Evolutionary conservation across 2,888 invertebrate genomes (phyloP), one percentile per base, ranked within the genome.

Genomic region (Cancer borealis): DNA sequence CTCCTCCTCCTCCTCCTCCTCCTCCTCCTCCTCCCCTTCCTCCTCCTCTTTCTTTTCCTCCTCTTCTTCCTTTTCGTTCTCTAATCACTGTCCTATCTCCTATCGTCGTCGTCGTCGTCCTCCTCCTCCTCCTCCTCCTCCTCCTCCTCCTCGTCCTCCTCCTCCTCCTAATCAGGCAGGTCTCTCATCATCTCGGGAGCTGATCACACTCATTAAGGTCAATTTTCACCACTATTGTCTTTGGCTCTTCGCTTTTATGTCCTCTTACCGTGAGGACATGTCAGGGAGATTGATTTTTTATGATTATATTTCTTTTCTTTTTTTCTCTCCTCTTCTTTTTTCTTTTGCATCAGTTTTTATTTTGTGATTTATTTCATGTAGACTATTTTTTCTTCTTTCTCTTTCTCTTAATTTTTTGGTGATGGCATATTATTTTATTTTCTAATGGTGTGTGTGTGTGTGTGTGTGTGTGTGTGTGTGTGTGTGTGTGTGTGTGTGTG

Each of bases 401-500:
- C 39, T 39, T 39, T 39, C 39, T 39, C 39, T 39, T 1, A 39
- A 39, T 39, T 39, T 39, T 39, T 39, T n/a, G n/a, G n/a, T n/a
- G 39, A 39, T 2, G 0, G 39, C 39, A 39, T 39, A 39, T 54
- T 54, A 0, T 54, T 14, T 54, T 14, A 0, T 54, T 54, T 54
- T 54, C 17, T 54, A 2, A 14, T 10, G 3, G 54, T 54, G 8
- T 54, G 54, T 54, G 54, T 54, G 54, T 54, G 54, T 54, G 54
- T 54, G 54, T 54, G 54, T 54, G 54, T 54, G 54, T 54, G 54
- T 66, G 66, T 66, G 66, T 66, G 66, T 66, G 66, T 66, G 66
- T n/a, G 66, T 66, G 66, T 66, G 66, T 66, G 66, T 66, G 66
- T 66, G 66, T 66, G 66, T 66, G 66, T 66, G 66, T 66, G 66